Conservation (phyloP, 2,888 invertebrate genomes). For the Chouioia cunea region DNA sequence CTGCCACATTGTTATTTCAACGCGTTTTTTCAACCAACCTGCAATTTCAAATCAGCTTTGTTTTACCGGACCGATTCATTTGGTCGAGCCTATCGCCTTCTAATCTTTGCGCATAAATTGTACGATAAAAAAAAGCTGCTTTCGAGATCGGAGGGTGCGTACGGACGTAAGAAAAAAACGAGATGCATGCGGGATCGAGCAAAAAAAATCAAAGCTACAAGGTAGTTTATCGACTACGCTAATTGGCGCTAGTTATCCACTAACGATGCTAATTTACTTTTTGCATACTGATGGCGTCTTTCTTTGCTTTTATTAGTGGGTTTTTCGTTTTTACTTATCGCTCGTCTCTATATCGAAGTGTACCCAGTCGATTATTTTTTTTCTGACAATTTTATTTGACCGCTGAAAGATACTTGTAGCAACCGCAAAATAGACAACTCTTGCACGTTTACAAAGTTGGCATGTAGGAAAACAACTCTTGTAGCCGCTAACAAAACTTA, state of each 20-base stretch:
- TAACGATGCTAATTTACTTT: constrained; percentile 52
- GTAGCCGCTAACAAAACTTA: too few species aligned
- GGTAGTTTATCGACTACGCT: constrained; percentile 48
- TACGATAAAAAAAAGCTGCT: not conserved
- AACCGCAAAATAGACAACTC: too few species aligned
- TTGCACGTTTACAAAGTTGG: too few species aligned
- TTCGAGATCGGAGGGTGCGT: not conserved
- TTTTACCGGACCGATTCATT: constrained; percentile 1
- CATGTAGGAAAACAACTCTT: too few species aligned
- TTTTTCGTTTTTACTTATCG: constrained; percentile 8
- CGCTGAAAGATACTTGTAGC: too few species aligned
- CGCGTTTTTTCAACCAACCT: too few species aligned
- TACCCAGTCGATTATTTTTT: too few species aligned
- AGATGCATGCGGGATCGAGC: constrained; percentile 15
- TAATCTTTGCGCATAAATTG: constrained; percentile 29
- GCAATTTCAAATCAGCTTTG: not conserved
- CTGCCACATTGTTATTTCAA: too few species aligned
- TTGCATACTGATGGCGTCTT: constrained; percentile 25
- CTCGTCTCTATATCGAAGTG: too few species aligned
- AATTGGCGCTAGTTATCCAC: constrained; percentile 52
- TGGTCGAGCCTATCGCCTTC: not conserved
- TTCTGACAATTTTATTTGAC: too few species aligned
- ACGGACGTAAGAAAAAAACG: not conserved
- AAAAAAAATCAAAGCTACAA: constrained; percentile 45
- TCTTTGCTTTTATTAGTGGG: constrained; percentile 15